phyloP scores from a whole-genome alignment of 2,888 invertebrate species.

The Mellilla xanthometata region DNA sequence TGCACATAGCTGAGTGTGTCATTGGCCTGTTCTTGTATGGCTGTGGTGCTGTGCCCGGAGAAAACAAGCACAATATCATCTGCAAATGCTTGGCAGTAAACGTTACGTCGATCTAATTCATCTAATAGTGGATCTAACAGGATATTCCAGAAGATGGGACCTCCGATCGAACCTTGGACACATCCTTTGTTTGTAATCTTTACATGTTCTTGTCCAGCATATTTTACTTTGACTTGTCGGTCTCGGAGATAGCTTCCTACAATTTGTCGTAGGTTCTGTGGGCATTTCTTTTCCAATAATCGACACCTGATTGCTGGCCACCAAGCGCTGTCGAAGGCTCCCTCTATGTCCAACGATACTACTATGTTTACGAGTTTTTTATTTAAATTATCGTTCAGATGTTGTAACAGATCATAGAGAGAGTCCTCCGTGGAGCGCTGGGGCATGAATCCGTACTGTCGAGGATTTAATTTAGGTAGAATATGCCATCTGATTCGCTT shows the following conservation, averaged over 20 bases:
- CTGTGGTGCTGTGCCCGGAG: too few species aligned
- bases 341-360: neutral
- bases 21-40: neutral
- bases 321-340: too few species aligned
- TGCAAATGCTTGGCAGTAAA: neutral
- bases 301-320: too few species aligned
- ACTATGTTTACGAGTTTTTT: neutral
- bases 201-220: neutral
- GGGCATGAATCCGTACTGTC: conserved; percentile 9
- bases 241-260: neutral
- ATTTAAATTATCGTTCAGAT: neutral
- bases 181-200: neutral
- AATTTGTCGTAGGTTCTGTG: neutral
- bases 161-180: neutral
- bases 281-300: neutral
- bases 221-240: neutral
- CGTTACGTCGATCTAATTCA: neutral
- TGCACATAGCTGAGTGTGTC: neutral
- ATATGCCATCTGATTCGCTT: conserved; percentile 1
- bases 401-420: neutral
- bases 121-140: neutral
- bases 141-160: neutral
- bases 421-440: neutral
- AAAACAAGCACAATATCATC: neutral
- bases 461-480: neutral